Evolutionary conservation across 2,797 vertebrate genomes (phyloP), one percentile per base, ranked within the genome.

Genomic region (Chaetodon trifasciatus): DNA sequence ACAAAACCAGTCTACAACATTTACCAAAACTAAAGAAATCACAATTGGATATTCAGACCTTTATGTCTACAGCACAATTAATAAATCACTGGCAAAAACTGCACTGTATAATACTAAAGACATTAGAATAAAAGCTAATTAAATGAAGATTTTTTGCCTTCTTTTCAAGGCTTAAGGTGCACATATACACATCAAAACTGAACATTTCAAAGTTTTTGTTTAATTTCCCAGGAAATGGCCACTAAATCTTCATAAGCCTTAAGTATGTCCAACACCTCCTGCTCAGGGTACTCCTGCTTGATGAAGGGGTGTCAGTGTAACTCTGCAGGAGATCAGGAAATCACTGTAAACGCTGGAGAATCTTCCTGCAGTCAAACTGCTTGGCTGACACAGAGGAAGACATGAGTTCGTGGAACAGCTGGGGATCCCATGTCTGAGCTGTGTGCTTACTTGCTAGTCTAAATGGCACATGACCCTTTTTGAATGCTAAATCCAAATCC

Each of bases 401-500:
- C 17, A 63, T 56, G 55, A 61, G 67, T 87, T 73, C 12, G 24
- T 72, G 35, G 68, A 85, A 78, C 78, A 91, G 79, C 66, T 77
- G 74, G 76, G 57, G 55, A 82, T 87, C 62, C 64, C 5, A 6
- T 66, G 64, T 84, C 13, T 85, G 85, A 89, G 89, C 86, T 74
- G 65, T 81, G 77, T 77, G 65, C 89, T 86, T 83, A 71, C 58
- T 32, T 74, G 72, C 60, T 78, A 76, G 84, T 72, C 74, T 85
- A 79, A 85, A 77, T 70, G 78, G 72, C 87, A 79, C 78, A 63
- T 94, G 93, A 94, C 92, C 93, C 90, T 89, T 93, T 91, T 91
- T 93, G 70, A 89, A 86, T 62, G 80, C 80, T 92, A 93, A 95
- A 93, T 93, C 92, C 89, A 92, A 94, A 93, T 93, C 93, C 93